phyloP scores from a whole-genome alignment of 2,797 vertebrate genomes.

The Pogoniulus pusillus region DNA sequence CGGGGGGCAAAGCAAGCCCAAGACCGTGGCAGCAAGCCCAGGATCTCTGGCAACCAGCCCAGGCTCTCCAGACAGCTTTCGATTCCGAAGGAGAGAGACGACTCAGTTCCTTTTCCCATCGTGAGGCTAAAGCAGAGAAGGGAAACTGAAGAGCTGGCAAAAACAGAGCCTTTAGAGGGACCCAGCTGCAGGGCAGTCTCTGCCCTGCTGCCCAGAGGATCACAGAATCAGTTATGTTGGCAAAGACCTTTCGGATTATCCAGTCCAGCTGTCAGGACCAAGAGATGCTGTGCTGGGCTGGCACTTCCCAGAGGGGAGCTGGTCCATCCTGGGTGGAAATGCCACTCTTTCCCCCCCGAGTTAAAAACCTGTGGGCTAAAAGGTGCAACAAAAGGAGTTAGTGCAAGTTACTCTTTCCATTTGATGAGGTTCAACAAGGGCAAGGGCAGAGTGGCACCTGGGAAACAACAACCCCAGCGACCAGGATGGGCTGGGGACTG shows the following conservation, averaged over 20 bases:
- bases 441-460: too few relatives aligned
- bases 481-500: too few relatives aligned
- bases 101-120: conserved; percentile 26
- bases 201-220: neutral
- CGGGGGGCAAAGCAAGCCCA: neutral
- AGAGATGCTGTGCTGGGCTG: neutral
- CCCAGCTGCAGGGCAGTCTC: neutral
- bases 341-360: neutral
- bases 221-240: neutral
- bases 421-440: too few relatives aligned
- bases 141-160: neutral
- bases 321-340: neutral
- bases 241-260: neutral
- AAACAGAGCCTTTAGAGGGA: neutral
- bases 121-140: neutral
- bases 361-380: neutral
- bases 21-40: neutral
- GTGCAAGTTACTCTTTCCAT: neutral
- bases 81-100: conserved; percentile 1
- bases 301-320: neutral
- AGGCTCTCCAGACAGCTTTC: neutral
- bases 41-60: neutral
- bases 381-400: neutral
- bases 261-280: neutral
- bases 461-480: too few relatives aligned